A percentile compares a stretch with the other conserved stretches of the same genome.
phyloP scores from a whole-genome alignment of 2,888 invertebrate genomes.

The Erannis defoliaria region DNA sequence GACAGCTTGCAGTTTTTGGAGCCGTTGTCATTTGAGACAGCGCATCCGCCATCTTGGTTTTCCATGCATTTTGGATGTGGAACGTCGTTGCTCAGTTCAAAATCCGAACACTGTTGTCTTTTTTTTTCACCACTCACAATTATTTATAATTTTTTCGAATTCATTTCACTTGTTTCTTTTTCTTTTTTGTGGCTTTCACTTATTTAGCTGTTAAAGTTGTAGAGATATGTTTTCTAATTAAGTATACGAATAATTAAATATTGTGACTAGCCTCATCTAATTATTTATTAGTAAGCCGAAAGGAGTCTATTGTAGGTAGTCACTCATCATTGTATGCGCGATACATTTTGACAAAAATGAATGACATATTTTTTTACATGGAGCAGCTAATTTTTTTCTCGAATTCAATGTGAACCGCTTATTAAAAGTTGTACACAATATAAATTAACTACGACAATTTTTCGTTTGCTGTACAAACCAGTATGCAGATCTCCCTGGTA shows the following conservation, averaged over 20 bases:
- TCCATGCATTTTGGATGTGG: conserved; percentile 53
- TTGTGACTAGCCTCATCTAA: neutral
- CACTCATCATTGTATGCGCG: too few species aligned
- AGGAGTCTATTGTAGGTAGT: too few species aligned
- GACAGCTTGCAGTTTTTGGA: conserved; percentile 58
- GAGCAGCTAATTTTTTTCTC: too few species aligned
- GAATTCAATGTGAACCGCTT: too few species aligned
- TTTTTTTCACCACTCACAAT: conserved; percentile 48
- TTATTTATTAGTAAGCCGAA: too few species aligned
- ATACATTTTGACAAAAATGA: too few species aligned
- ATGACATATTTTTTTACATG: too few species aligned
- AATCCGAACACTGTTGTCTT: conserved; percentile 42
- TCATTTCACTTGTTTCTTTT: conserved; percentile 48
- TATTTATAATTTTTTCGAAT: conserved; percentile 41
- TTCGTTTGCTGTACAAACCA: too few species aligned
- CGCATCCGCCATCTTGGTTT: conserved; percentile 49
- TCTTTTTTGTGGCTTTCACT: conserved; percentile 11
- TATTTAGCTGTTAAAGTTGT: neutral
- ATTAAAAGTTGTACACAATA: too few species aligned
- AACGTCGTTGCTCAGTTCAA: conserved; percentile 42
- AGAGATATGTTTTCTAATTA: neutral
- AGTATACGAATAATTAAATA: neutral
- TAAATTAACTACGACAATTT: too few species aligned
- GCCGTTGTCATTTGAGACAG: conserved; percentile 65
- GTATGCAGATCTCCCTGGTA: too few species aligned